phyloP scores from a whole-genome alignment of 2,113 vertebrate species.

The Xyrauchen texanus region DNA sequence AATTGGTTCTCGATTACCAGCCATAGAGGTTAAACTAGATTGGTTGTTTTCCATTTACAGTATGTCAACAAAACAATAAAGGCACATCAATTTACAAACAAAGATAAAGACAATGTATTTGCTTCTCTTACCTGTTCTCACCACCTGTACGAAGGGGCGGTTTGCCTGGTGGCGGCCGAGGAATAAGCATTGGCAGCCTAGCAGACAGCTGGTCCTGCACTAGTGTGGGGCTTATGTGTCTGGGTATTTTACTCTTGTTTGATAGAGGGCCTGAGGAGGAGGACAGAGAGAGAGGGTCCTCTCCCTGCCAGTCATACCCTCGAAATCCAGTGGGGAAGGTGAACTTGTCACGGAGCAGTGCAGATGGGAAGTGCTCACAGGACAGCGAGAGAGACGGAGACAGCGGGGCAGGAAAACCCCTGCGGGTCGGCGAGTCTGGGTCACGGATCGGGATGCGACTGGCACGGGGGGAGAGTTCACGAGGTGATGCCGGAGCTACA shows the following conservation, averaged over 20 bases:
- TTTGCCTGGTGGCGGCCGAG: conserved; percentile 91
- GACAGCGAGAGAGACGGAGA: conserved; percentile 79
- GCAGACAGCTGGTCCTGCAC: conserved; percentile 80
- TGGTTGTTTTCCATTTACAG: too few species aligned
- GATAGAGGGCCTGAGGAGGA: conserved; percentile 75
- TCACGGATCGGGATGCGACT: conserved; percentile 94
- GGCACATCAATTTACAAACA: too few species aligned
- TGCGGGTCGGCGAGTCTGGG: conserved; percentile 81
- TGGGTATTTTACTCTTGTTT: conserved; percentile 93
- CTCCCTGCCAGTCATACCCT: conserved; percentile 76
- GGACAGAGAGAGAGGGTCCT: conserved; percentile 84
- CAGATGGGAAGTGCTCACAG: conserved; percentile 83
- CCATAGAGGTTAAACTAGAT: too few species aligned
- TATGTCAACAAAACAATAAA: too few species aligned
- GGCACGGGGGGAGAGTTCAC: conserved; percentile 77
- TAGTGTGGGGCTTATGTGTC: conserved; percentile 83
- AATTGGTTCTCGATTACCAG: too few species aligned
- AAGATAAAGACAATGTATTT: not conserved
- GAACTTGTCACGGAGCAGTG: conserved; percentile 83
- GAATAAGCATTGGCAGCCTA: conserved; percentile 77
- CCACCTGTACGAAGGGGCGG: conserved; percentile 83
- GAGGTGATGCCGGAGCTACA: conserved; percentile 57
- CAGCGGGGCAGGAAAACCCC: conserved; percentile 84
- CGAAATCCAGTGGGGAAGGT: conserved; percentile 83
- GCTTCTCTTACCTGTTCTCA: conserved; percentile 85